Evolutionary conservation across 2,797 vertebrate species (phyloP), one percentile per base, ranked within the genome.

Genomic region (Sitta carolinensis): DNA sequence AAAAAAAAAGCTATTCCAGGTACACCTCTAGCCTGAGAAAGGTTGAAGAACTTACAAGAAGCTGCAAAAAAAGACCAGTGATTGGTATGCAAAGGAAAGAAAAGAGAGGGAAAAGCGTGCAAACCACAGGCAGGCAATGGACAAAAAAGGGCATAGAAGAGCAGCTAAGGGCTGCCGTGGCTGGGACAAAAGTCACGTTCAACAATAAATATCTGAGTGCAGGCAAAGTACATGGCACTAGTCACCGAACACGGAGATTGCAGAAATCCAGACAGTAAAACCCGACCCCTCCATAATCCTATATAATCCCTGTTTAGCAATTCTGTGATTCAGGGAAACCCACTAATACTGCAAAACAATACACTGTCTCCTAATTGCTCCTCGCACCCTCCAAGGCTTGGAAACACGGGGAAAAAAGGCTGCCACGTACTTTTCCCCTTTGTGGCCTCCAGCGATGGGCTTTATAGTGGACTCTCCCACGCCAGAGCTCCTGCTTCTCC

Each of bases 151-250:
- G 47, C 80, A 88, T 0, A 36, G 79, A 68, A 43, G 55, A 61
- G 57, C 50, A 86, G 36, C 34, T 38, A 83, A 55, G 73, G 55
- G 79, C 73, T 75, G 36, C 32, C 3, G 9, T 13, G 36, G 45
- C 50, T 34, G 34, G 91, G 83, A 90, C 94, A 96, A 94, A 95
- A 96, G 95, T 96, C 96, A 95, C 93, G 83, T 94, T 86, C 69
- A 66, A 40, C 88, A 91, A 94, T 93, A 94, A 93, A 92, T 48
- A 70, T 0, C n/a, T 40, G 62, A 94, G 62, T 30, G 61, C 66
- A 94, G 87, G 69, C 95, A 96, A 95, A 95, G 95, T 95, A 81
- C 95, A 59, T 3, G 4, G 40, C 19, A 17, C 25, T 48, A 50
- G 68, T 61, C 69, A 77, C 51, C 2, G 0, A 83, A 36, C 42